phyloP scores from a whole-genome alignment of 2,888 invertebrate genomes.

The Pachycephus smyrnensis region DNA sequence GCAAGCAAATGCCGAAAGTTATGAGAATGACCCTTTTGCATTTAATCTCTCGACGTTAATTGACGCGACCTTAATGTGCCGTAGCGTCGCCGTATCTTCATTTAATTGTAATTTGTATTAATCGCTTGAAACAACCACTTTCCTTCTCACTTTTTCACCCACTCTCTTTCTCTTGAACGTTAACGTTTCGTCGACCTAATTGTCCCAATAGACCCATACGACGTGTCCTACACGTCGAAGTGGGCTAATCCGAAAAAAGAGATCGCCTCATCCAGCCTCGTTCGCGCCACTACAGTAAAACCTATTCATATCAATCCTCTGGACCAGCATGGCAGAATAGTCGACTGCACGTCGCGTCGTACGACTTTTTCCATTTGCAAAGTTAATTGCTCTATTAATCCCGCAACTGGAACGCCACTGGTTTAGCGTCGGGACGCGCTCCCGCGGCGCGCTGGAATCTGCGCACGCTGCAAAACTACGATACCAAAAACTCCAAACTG shows the following conservation, averaged over 20 bases:
- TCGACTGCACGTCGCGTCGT: background rate
- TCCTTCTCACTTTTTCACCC: background rate
- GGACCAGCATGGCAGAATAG: background rate
- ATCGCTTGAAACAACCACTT: conserved; percentile 5
- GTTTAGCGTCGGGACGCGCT: background rate
- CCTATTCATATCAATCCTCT: background rate
- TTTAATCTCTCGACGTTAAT: background rate
- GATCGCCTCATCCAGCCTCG: conserved; percentile 7
- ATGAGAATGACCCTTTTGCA: background rate
- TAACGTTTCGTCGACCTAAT: conserved; percentile 20
- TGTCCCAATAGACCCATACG: conserved; percentile 26
- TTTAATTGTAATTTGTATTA: background rate
- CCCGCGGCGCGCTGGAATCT: background rate
- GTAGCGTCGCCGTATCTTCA: background rate
- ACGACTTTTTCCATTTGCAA: background rate
- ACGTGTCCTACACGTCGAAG: conserved; percentile 25
- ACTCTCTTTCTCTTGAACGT: conserved; percentile 9
- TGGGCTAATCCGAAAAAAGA: conserved; percentile 26
- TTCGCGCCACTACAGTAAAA: background rate
- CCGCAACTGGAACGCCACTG: background rate
- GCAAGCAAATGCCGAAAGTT: background rate
- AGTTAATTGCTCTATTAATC: background rate
- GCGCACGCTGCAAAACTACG: background rate
- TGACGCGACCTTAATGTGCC: background rate
- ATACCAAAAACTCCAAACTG: background rate